Conservation (phyloP, 1,140 invertebrate species). For the Bombus pyrosoma region DNA sequence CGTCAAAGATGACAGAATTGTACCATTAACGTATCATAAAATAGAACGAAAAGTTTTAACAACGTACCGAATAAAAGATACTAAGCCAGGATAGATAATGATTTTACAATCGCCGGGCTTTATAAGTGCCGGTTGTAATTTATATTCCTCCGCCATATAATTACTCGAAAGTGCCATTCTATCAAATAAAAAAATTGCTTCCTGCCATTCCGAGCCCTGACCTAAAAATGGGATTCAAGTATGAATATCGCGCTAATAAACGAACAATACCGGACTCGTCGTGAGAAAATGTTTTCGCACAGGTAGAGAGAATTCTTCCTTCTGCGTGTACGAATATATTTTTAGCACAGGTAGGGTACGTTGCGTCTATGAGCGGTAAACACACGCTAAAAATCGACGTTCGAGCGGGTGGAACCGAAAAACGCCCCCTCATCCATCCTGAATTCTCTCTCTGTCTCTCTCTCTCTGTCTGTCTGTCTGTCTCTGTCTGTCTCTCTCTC, state of each 20-base stretch:
- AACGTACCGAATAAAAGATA: too few relatives aligned
- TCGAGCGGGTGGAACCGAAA: slow-evolving; percentile 45
- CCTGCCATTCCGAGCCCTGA: slow-evolving; percentile 9
- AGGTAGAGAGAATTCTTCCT: slow-evolving; percentile 10
- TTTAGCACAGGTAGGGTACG: slow-evolving; percentile 41
- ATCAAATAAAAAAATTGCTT: slow-evolving; percentile 2
- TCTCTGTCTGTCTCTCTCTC: background rate
- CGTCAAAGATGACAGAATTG: slow-evolving; percentile 31
- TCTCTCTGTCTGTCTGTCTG: background rate
- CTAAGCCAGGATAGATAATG: too few relatives aligned
- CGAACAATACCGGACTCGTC: background rate
- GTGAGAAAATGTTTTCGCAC: slow-evolving; percentile 41
- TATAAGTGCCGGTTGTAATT: background rate
- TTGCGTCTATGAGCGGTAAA: slow-evolving; percentile 46
- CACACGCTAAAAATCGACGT: slow-evolving; percentile 37
- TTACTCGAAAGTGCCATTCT: slow-evolving; percentile 9
- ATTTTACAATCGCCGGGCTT: slow-evolving; percentile 4
- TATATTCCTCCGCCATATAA: background rate
- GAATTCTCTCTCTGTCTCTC: background rate
- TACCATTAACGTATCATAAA: slow-evolving; percentile 39
- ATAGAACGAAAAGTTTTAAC: background rate
- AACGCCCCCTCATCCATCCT: slow-evolving; percentile 50
- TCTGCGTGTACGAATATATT: slow-evolving; percentile 18
- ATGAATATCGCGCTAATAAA: slow-evolving; percentile 45
- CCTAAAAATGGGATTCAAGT: background rate